Conservation (phyloP, 2,888 invertebrate genomes). For the Prenolepis imparis region DNA sequence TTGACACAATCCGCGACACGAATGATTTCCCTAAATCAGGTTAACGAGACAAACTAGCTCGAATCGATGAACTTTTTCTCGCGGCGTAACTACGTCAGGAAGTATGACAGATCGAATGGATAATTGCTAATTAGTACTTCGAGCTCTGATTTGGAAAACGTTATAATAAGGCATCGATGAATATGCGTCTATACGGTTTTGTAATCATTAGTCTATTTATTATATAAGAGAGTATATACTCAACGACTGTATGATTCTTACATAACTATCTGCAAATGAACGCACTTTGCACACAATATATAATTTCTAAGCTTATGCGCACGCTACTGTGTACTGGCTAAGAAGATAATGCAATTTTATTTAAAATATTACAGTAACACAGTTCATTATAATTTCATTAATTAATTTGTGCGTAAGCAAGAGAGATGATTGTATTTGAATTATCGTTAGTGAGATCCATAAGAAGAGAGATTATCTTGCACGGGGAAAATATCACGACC, state of each 20-base stretch:
- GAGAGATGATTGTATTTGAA: neutral
- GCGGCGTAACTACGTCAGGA: conserved; percentile 59
- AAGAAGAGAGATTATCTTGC: neutral
- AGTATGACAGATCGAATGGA: conserved; percentile 64
- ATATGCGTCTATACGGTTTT: conserved; percentile 24
- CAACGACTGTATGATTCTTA: neutral
- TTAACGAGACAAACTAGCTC: conserved; percentile 71
- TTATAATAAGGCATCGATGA: conserved; percentile 72
- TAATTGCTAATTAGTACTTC: conserved; percentile 75
- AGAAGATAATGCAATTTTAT: conserved; percentile 25
- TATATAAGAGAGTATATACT: conserved; percentile 14
- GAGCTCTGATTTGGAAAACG: conserved; percentile 64
- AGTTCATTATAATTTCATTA: conserved; percentile 19
- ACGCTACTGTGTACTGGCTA: neutral
- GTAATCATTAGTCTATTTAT: conserved; percentile 48
- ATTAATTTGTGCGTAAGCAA: neutral
- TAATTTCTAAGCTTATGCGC: conserved; percentile 26
- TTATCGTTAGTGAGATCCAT: neutral
- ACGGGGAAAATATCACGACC: conserved; percentile 4
- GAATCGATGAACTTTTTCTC: conserved; percentile 70
- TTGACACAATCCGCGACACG: conserved; percentile 62
- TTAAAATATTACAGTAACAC: conserved; percentile 9
- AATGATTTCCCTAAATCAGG: conserved; percentile 73
- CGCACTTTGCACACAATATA: conserved; percentile 11
- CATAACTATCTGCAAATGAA: conserved; percentile 16